phyloP scores from a whole-genome alignment of 2,888 invertebrate genomes.

The Euplagia quadripunctaria region DNA sequence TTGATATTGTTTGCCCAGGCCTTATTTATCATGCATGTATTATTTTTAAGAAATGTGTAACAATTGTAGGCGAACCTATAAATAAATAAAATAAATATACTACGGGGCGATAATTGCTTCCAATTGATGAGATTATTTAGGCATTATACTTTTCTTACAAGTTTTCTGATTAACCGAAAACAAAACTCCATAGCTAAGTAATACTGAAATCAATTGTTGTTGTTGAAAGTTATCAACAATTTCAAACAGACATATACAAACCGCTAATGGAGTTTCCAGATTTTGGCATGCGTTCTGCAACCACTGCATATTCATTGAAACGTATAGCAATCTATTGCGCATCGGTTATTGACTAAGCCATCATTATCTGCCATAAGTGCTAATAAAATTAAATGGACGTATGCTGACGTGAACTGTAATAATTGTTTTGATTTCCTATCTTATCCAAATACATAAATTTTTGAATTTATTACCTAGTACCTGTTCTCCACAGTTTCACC shows the following conservation, averaged over 20 bases:
- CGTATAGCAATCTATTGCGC: constrained; percentile 5
- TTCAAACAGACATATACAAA: neutral
- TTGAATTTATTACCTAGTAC: too few relatives aligned
- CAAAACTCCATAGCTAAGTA: neutral
- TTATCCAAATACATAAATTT: too few relatives aligned
- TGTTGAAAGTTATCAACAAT: neutral
- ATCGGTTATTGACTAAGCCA: constrained; percentile 20
- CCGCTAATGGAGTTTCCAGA: neutral
- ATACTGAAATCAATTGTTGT: neutral
- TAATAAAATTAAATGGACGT: constrained; percentile 24
- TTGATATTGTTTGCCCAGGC: too few relatives aligned
- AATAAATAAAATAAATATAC: too few relatives aligned
- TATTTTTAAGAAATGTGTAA: too few relatives aligned
- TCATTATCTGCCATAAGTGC: constrained; percentile 19
- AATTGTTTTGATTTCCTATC: constrained; percentile 2
- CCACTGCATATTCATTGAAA: constrained; percentile 2
- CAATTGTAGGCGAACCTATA: too few relatives aligned
- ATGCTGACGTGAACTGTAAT: constrained; percentile 16
- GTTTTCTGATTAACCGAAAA: neutral
- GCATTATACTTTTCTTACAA: neutral
- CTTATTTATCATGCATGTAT: too few relatives aligned
- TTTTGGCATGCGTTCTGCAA: constrained; percentile 5
- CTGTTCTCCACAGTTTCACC: too few relatives aligned
- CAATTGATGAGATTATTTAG: too few relatives aligned
- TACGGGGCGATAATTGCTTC: too few relatives aligned